Base-by-base conservation (phyloP, 2,888 invertebrate species). In the Cephus rjabovi region DNA sequence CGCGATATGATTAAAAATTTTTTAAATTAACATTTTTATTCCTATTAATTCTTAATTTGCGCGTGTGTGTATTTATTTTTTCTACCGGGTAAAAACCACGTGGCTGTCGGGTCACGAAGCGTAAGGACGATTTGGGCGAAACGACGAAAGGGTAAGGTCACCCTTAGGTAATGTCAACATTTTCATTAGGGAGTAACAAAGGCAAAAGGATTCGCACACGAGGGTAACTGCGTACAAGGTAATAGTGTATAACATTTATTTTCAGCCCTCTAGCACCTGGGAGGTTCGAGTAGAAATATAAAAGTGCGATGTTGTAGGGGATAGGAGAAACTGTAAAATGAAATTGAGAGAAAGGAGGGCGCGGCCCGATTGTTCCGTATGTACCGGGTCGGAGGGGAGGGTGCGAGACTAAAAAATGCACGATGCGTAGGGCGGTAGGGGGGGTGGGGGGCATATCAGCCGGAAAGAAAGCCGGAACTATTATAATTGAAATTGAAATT, bases 401-500 rank as follows among this genome's bases (percentile, higher is more conserved):
- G 75, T 75, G 77, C 76, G 76, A 81, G 80, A 81, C 79, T 80
- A 79, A 79, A 82, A 81, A 82, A 84, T 81, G 78, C 76, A 81
- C 73, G 81, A 81, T 78, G 80, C 79, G 79, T 78, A 78, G 74
- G 76, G 77, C 80, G 79, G 3, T 12, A 11, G 34, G 35, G 35
- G 11, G 34, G 3, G 35, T 0, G 30, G 30, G 35, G 81, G 79
- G 78, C 80, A 83, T 81, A 77, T 81, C 71, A 69, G 77, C 34
- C 37, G 75, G 81, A 79, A 78, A 83, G 79, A 82, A 83, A 82
- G 83, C 81, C 85, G 84, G 84, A 86, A 88, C 83, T 88, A 88
- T 88, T 89, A 86, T 86, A 89, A 90, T 90, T 90, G 88, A 89
- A 89, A 88, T 87, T 87, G 86, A 89, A 87, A 84, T 86, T 56